These are phyloP conservation scores for Patagioenas fasciata DNA, from an alignment of 2,113 vertebrate species.

Conservation along the genomic window DNA sequence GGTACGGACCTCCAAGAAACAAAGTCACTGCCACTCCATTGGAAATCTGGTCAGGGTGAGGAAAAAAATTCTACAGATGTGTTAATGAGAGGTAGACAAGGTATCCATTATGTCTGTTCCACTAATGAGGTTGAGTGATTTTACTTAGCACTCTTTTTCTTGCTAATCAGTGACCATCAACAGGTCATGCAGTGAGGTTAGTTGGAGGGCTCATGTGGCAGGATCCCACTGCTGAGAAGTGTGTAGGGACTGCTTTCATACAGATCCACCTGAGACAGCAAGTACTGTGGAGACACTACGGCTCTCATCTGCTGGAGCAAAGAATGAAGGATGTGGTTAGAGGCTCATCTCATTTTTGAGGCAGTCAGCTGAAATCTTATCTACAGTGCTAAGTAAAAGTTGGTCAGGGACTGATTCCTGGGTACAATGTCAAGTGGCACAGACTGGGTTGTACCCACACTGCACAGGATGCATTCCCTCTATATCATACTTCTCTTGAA, in stretches of 20 bases:
- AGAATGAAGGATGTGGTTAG: conserved; percentile 12
- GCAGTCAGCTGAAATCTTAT: background rate
- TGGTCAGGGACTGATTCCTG: background rate
- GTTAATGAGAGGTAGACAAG: too few relatives aligned
- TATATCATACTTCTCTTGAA: background rate
- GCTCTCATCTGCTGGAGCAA: background rate
- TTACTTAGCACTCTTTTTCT: too few relatives aligned
- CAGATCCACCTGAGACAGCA: background rate
- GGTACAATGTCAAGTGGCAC: background rate
- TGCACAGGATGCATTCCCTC: background rate
- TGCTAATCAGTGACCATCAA: too few relatives aligned
- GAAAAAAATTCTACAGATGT: too few relatives aligned
- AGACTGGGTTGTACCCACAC: background rate
- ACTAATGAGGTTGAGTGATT: too few relatives aligned
- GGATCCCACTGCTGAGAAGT: background rate
- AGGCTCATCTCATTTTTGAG: background rate
- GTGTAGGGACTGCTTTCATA: background rate
- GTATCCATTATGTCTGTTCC: too few relatives aligned
- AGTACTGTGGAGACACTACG: background rate
- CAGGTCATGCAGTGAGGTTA: background rate
- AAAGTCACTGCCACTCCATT: too few relatives aligned
- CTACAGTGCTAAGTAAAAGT: background rate
- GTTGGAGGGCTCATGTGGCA: background rate
- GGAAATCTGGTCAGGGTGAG: too few relatives aligned
- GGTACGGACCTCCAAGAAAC: too few relatives aligned